Evolutionary conservation across 2,797 vertebrate species (phyloP), one percentile per base, ranked within the genome.

Genomic region (Threskiornis aethiopicus): DNA sequence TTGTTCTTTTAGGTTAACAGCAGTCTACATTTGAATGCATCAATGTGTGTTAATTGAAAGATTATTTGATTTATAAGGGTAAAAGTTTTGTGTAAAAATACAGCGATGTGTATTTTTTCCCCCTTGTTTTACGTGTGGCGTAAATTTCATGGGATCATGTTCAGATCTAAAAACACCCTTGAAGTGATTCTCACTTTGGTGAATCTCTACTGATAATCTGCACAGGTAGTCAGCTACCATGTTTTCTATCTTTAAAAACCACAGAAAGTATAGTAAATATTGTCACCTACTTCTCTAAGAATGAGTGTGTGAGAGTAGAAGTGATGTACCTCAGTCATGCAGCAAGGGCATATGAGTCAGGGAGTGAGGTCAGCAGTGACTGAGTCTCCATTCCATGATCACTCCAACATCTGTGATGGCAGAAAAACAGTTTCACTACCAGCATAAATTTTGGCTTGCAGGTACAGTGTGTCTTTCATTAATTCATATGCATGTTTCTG

Each of bases 291-390:
- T 65, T 84, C 28, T 78, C 26, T 79, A 46, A 46, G 42, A 84
- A 47, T 11, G 4, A 67, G 3, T 18, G 24, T 25, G 16, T 58
- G 31, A 62, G 11, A 26, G 10, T 8, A n/a, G 20, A 66, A 71
- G 16, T 51, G 39, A 66, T 16, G 15, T 18, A 61, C 8, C 6
- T 19, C 1, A 3, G 14, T 26, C 37, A 64, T 52, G 19, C 6
- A 46, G 54, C 24, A 44, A 35, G 49, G 5, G 4, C 35, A 72
- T 28, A 15, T 31, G 64, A 57, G 33, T n/a, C 52, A 59, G 16
- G 26, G 5, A 18, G 9, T 0, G 5, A 70, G 24, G 20, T 24
- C 47, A 41, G 8, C 26, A 18, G 58, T 2, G 4, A 13, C 31
- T 41, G 29, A 47, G 19, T 72, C 16, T 41, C 20, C 4, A 6